Evolutionary conservation across 2,888 invertebrate genomes (phyloP).

Genomic region (Dryadula phaetusa): DNA sequence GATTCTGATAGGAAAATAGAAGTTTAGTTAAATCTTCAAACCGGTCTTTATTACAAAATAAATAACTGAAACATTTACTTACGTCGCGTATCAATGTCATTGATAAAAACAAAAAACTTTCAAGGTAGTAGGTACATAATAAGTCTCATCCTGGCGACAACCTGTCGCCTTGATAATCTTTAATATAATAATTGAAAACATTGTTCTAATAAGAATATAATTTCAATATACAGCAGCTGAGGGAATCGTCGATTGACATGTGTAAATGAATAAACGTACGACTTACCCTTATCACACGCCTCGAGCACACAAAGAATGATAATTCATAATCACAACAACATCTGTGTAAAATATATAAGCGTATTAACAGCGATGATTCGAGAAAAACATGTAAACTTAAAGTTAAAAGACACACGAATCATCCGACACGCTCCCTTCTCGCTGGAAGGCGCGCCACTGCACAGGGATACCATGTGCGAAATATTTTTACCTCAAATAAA

Average conservation of each 20-base stretch:
- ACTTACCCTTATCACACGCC: slow-evolving; percentile 79
- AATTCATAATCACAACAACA: slow-evolving; percentile 79
- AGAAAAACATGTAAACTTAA: slow-evolving; percentile 74
- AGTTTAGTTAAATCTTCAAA: slow-evolving; percentile 37
- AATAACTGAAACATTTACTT: slow-evolving; percentile 40
- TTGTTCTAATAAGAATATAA: slow-evolving; percentile 49
- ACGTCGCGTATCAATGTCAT: slow-evolving; percentile 41
- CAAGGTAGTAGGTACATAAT: slow-evolving; percentile 27
- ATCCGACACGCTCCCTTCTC: slow-evolving; percentile 49
- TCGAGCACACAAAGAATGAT: slow-evolving; percentile 69
- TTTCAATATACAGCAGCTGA: slow-evolving; percentile 52
- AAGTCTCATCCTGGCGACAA: slow-evolving; percentile 3
- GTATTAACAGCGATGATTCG: slow-evolving; percentile 60
- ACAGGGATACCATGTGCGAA: slow-evolving; percentile 62
- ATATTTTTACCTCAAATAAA: slow-evolving; percentile 44
- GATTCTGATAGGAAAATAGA: slow-evolving; percentile 38
- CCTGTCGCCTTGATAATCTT: slow-evolving; percentile 5
- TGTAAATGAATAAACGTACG: slow-evolving; percentile 57
- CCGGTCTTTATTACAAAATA: slow-evolving; percentile 43
- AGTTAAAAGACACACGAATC: slow-evolving; percentile 65
- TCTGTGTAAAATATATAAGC: slow-evolving; percentile 58
- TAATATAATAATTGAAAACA: slow-evolving; percentile 36
- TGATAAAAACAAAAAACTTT: slow-evolving; percentile 42
- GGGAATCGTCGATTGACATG: slow-evolving; percentile 58
- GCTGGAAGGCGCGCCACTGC: slow-evolving; percentile 69